Base-by-base conservation (phyloP, 1,140 invertebrate genomes). In the Caenorhabditis brenneri region DNA sequence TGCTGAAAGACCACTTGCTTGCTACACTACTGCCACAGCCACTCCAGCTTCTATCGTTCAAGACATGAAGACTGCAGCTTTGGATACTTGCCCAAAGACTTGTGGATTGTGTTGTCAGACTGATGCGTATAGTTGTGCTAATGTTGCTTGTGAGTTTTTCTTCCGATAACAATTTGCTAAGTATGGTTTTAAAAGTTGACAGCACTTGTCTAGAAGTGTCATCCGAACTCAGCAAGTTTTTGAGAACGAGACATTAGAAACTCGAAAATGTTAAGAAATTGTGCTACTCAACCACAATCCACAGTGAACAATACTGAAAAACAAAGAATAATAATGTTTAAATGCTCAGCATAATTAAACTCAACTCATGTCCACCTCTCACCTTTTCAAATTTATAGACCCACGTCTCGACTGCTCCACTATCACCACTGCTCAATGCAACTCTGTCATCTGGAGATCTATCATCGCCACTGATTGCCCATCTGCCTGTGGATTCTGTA, bases 21-120 rank as follows among this genome's bases (percentile, higher is more conserved):
- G 80, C 27, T 74, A 74, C 10, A 74, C 65, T 0, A 74, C 65
- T 0, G 80, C 49, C 24, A 36, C 27, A 16, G 49, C 36, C 2
- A 81, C 53, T 27, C 53, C 49, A 39, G 33, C 49, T 33, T 36
- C 36, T 7, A 24, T 74, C 15, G 65, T 74, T 81, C 22, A 53
- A 24, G 80, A 58, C 10, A 58, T 82, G 22, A 82, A 82, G 29
- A 82, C 55, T 7, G 65, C 74, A 0, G 82, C 82, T 16, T n/a
- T 79, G 33, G 82, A 51, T n/a, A 78, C 48, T 15, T 83, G 82
- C 39, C 60, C 82, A 6, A 78, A 83, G 31, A 74, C 39, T 24
- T 83, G 82, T 79, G 82, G 82, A 83, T 83, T 55, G 36, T 83
- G 82, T 31, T 83, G 82, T 46, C 49, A 46, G 33, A 79, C 65